Conservation (phyloP, 1,140 invertebrate genomes). For the Carposina sasakii region DNA sequence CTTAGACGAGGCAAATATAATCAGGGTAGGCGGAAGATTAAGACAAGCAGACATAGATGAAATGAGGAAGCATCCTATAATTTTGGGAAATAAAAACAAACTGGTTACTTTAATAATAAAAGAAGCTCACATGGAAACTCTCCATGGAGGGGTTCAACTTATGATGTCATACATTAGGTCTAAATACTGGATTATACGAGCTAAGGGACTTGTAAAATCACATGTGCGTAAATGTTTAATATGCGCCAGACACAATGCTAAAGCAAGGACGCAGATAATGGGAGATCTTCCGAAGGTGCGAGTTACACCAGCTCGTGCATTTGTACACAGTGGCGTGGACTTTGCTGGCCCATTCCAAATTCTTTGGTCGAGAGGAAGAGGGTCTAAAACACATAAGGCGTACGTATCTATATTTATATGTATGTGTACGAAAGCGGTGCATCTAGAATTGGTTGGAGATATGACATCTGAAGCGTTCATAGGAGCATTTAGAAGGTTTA, state of each 20-base stretch:
- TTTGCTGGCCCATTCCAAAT: conserved; percentile 16
- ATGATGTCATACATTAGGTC: conserved; percentile 16
- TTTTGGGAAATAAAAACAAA: conserved; percentile 20
- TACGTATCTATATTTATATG: conserved; percentile 25
- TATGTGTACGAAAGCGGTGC: conserved; percentile 21
- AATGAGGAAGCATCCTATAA: conserved; percentile 36
- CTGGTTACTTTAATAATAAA: conserved; percentile 15
- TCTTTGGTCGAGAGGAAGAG: conserved; percentile 9
- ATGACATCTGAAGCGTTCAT: conserved; percentile 24
- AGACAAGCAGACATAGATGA: conserved; percentile 28
- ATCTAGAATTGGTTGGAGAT: conserved; percentile 24
- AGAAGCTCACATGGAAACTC: conserved; percentile 12
- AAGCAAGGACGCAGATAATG: conserved; percentile 16
- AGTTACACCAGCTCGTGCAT: conserved; percentile 20
- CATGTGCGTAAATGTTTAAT: conserved; percentile 18
- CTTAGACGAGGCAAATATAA: conserved; percentile 38
- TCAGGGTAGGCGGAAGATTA: conserved; percentile 59
- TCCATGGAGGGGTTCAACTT: conserved; percentile 15
- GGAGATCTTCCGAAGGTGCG: conserved; percentile 16
- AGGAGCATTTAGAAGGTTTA: conserved; percentile 38
- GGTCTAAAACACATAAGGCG: conserved; percentile 7
- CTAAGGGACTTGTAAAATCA: conserved; percentile 5
- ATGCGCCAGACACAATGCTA: conserved; percentile 14
- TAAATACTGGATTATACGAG: conserved; percentile 21
- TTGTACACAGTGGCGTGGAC: conserved; percentile 17